Base-by-base conservation (phyloP, 1,140 invertebrate genomes). In the Eciton burchellii region DNA sequence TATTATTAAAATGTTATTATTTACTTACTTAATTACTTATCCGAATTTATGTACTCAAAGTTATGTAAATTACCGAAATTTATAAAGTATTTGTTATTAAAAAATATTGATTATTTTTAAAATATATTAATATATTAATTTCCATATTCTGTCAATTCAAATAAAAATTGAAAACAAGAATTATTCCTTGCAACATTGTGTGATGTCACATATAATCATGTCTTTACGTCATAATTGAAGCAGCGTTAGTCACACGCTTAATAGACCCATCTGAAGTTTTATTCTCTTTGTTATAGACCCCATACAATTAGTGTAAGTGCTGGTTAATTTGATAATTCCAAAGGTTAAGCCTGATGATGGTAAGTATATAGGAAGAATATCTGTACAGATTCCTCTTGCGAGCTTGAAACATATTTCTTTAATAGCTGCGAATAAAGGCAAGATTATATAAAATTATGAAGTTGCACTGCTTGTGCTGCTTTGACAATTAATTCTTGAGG, bases 251-350 rank as follows among this genome's bases (percentile, higher is more conserved):
- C 59, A 35, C 14, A 65, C 49, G 63, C 63, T 21, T 79, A 79
- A 79, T 8, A 91, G 88, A 92, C 87, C 89, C 89, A 91, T 87
- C 90, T 93, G 89, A 93, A 94, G 91, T 91, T 92, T 90, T 93
- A 92, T 94, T 93, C 93, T 93, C 92, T 93, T 94, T 93, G 92
- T 93, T 93, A 93, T 93, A 93, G 92, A 93, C 91, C 92, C 92
- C 91, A 91, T 93, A 93, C 93, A 92, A 91, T 92, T 93, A 93
- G 92, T 92, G 91, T 93, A 93, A 93, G 92, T 93, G 92, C 92
- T 89, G 93, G 92, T 93, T 94, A 92, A 92, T 94, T 94, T 93
- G 89, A 93, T 93, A 93, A 93, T 93, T 91, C 92, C 92, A 93
- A 93, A 92, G 91, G 91, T 92, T 93, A 91, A 91, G 90, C 91